Base-by-base conservation (phyloP, 2,888 invertebrate species). In the Drosophila pseudotalamancana region DNA sequence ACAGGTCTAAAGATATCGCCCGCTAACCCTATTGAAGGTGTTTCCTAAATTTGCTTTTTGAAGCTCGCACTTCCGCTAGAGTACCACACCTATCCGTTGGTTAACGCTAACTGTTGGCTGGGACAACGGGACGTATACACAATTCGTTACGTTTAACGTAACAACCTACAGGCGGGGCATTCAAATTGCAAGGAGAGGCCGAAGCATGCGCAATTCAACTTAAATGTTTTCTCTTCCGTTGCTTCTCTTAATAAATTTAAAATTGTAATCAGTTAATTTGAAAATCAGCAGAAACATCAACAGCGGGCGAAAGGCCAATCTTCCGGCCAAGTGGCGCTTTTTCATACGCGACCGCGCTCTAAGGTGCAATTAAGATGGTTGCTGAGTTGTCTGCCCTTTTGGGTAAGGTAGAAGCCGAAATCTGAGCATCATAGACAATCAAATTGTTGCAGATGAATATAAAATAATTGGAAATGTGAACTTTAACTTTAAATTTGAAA, bases 101-200 rank as follows among this genome's bases (percentile, higher is more conserved):
- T 42, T 59, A 45, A 39, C 43, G 51, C 71, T 31, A 63, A 87
- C 82, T 87, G 87, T 68, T 60, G 40, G 32, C 51, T 46, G 53
- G 21, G 14, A 21, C 46, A 4, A 16, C 32, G 4, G 11, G 3
- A 21, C 55, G 49, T 51, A 42, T 67, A 54, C 60, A 53, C 61
- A 50, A 86, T 34, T 56, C 49, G 11, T 46, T 54, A 59, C 72
- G 74, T 66, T 42, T 25, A 21, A 77, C 81, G 88, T 88, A 73
- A 72, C 37, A 12, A 37, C 60, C 32, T 40, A 66, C 87, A 87
- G 83, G 83, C 83, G 83, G 88, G 81, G 88, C 88, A 72, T 87
- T 70, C 37, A 29, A 45, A 25, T 25, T 37, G 18, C 11, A 32
- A 19, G 55, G 61, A 49, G 37, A 51, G 48, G 16, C 6, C 18